Evolutionary conservation across 2,888 invertebrate species (phyloP), one percentile per base, ranked within the genome.

Genomic region (Troides aeacus): DNA sequence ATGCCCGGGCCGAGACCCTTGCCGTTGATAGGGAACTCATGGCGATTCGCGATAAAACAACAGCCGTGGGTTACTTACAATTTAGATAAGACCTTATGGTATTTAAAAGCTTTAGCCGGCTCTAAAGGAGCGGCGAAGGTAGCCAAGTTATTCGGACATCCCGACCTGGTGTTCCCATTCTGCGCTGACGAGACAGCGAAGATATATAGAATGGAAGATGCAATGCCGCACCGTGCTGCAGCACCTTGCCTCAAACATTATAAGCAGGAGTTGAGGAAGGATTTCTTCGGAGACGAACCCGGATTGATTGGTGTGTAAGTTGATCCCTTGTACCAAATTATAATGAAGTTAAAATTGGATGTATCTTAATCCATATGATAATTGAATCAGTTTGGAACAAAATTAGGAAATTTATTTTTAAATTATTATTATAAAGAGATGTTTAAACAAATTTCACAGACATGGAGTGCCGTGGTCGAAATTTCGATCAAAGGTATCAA

Each of bases 401-500:
- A 36, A 7, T 36, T 7, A 36, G 8, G 39, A 10, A 10, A 39
- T 39, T 39, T 39, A 39, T 39, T 8, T 10, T 39, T 39, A 10
- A 10, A 39, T 39, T 6, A 39, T 10, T 1, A 7, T 39, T 6
- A 30, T 39, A 10, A 7, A 39, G 7, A 39, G 8, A 39, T 50
- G 50, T 50, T 17, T 15, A 50, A 50, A 50, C 50, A 2, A 56
- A 65, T 42, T 71, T 78, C 75, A 78, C 87, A 98, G 97, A 73
- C 97, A 97, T 84, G 98, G 97, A 0, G 95, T 96, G 79, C 95
- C 96, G 78, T 98, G 98, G 98, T 96, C 97, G 81, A 93, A 94
- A 75, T 96, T 98, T 82, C 94, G 98, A 74, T 95, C 95, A 70
- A 96, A 96, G 86, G 97, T 97, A 36, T 97, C 97, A 78, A 96